phyloP scores from a whole-genome alignment of 2,888 invertebrate species.

The Scaptomyza tumidula region DNA sequence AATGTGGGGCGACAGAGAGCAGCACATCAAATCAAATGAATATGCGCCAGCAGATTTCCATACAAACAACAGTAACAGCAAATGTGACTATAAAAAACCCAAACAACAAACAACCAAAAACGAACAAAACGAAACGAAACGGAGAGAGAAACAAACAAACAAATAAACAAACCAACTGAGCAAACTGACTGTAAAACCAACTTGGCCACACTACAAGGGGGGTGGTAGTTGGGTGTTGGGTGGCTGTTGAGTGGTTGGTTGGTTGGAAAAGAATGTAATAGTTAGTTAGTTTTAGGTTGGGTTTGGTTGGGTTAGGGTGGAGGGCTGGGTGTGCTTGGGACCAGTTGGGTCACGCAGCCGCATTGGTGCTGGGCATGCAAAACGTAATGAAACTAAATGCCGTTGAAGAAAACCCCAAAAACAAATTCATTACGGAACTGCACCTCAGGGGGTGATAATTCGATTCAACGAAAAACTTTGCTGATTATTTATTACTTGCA shows the following conservation, averaged over 20 bases:
- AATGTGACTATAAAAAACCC: constrained; percentile 38
- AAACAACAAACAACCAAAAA: constrained; percentile 49
- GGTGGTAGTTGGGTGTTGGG: background rate
- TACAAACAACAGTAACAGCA: constrained; percentile 19
- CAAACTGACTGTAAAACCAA: constrained; percentile 69
- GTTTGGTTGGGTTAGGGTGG: background rate
- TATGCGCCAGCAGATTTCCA: constrained; percentile 62
- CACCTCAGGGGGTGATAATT: constrained; percentile 80
- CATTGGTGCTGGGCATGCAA: constrained; percentile 51
- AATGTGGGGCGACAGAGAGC: constrained; percentile 50
- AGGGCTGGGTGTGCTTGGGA: background rate
- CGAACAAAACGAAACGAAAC: background rate
- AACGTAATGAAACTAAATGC: constrained; percentile 78
- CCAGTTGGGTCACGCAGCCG: constrained; percentile 73
- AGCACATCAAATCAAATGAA: constrained; percentile 66
- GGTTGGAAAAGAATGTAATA: background rate
- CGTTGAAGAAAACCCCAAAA: constrained; percentile 72
- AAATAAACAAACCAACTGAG: constrained; percentile 60
- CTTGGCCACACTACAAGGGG: constrained; percentile 25
- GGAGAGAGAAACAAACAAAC: constrained; percentile 31
- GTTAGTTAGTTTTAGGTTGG: constrained; percentile 10
- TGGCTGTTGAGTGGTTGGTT: background rate
- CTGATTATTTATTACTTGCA: constrained; percentile 79
- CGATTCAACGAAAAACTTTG: constrained; percentile 79
- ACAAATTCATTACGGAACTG: constrained; percentile 80